Base-by-base conservation (phyloP, 2,113 vertebrate genomes). In the Grallaria varia region DNA sequence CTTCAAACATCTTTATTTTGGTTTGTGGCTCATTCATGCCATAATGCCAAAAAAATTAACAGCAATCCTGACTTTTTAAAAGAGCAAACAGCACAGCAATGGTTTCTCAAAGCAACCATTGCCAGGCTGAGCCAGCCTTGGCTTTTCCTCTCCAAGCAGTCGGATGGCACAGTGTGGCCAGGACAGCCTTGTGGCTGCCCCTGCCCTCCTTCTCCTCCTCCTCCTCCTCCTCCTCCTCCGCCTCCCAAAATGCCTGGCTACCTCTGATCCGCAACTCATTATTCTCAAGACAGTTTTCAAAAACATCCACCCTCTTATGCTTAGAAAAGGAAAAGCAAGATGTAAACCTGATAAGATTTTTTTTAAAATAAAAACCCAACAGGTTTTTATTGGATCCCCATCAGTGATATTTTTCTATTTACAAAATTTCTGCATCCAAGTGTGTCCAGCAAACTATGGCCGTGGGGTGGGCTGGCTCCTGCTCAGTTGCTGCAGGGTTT, bases 401-500 rank as follows among this genome's bases (percentile, higher is more conserved):
- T 93, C 75, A 80, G 47, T 67, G 91, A 28, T 95, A 79, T 79
- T 86, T 84, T 94, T 74, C 59, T 97, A 74, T 95, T 89, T 97
- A 97, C 87, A 97, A 82, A 95, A 69, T 64, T 42, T 96, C 80
- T 77, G 13, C 47, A 87, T 58, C 80, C 90, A 96, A 97, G 56
- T 69, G 76, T 94, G 71, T 93, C 56, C 86, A n/a, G 80, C 62
- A 73, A 59, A 93, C 50, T 24, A 49, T 47, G 92, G 92, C 84
- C 11, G 3, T 52, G 53, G 56, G 47, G 18, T 17, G 60, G 49
- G 62, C 45, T 95, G 84, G 63, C 55, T 83, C 7, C 42, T 31
- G 47, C 30, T 47, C 12, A 53, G 53, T 33, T 8, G 3, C 66
- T 13, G 53, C 13, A 28, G 86, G 86, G 60, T 40, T 64, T 62